Base-by-base conservation (phyloP, 2,113 vertebrate species). In the Guaruba guarouba region DNA sequence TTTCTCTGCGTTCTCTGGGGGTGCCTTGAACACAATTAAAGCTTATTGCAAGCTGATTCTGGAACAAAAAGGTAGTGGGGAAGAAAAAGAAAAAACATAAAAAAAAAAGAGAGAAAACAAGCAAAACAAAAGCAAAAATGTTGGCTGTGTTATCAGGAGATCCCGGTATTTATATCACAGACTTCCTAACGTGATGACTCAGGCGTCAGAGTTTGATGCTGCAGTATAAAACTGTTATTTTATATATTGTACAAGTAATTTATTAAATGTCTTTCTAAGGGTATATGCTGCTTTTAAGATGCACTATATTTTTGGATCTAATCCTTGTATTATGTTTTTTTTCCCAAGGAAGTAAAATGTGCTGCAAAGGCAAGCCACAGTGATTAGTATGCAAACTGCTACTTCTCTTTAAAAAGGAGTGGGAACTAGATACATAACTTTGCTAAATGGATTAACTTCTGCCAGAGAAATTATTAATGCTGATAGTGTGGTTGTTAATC, bases 1-100 rank as follows among this genome's bases (percentile, higher is more conserved):
- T 98, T 98, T 97, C 97, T 98, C 96, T 98, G 98, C 96, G 93
- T 98, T 98, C 98, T 98, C 98, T 98, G 98, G 98, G 98, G 98
- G 98, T 99, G 98, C 98, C 98, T 98, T 98, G 98, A 97, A 97
- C 94, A 97, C 94, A 96, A 96, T 91, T 87, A 49, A 97, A 96
- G 96, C 97, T 97, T 89, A 57, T 97, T 96, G 91, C 95, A 97
- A 96, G 96, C 98, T 98, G 98, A 98, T 98, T 98, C 98, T 98
- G 98, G 98, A 98, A 98, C 98, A 98, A 98, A 98, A 77, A 95
- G 75, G 59, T 97, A 96, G 89, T 31, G 48, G 29, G 18, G 74
- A 84, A 92, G 66, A 84, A 73, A 75, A 83, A 68, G 12, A 9
- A 64, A 66, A 68, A 35, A n/a, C 44, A 19, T 44, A n/a, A 61